A percentile compares a stretch with the other conserved stretches of the same genome.
These are phyloP conservation scores for Pelusios castaneus DNA, from an alignment of 2,113 vertebrate genomes.

Conservation along the genomic window DNA sequence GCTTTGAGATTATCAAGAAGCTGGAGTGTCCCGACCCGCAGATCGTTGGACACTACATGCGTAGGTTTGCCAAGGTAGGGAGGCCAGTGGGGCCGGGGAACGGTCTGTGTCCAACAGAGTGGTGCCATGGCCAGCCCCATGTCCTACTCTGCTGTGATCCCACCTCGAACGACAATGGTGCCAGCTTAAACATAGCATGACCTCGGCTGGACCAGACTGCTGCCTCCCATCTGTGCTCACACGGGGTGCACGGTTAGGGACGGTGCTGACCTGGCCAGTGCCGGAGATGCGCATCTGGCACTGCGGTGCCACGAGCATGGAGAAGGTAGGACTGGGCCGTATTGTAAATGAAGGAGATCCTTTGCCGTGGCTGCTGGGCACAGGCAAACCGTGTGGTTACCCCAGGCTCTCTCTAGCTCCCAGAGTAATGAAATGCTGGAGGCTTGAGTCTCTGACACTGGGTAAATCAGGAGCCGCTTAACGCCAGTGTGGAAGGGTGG, in stretches of 20 bases:
- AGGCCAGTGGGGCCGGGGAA: not conserved
- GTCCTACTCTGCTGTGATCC: not conserved
- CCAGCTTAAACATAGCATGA: not conserved
- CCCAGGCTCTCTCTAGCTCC: not conserved
- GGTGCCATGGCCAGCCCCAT: not conserved
- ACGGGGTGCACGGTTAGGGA: not conserved
- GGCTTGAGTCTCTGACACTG: not conserved
- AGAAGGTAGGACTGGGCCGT: not conserved
- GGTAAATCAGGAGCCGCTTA: not conserved
- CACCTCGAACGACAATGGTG: not conserved
- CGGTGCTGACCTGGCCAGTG: not conserved
- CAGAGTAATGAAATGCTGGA: not conserved
- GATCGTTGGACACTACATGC: slow-evolving; percentile 98
- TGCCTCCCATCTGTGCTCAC: not conserved
- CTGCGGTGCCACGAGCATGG: not conserved
- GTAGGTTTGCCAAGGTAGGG: slow-evolving; percentile 94
- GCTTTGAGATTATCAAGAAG: slow-evolving; percentile 99
- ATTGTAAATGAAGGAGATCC: fast-evolving
- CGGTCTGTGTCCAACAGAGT: not conserved
- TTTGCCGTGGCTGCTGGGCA: fast-evolving
- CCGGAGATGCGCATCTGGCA: not conserved
- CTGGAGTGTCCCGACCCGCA: slow-evolving; percentile 96
- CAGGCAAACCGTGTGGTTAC: not conserved
- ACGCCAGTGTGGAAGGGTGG: not conserved
- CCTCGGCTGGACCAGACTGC: not conserved